phyloP scores from a whole-genome alignment of 2,888 invertebrate species.

The Escarpia spicata region DNA sequence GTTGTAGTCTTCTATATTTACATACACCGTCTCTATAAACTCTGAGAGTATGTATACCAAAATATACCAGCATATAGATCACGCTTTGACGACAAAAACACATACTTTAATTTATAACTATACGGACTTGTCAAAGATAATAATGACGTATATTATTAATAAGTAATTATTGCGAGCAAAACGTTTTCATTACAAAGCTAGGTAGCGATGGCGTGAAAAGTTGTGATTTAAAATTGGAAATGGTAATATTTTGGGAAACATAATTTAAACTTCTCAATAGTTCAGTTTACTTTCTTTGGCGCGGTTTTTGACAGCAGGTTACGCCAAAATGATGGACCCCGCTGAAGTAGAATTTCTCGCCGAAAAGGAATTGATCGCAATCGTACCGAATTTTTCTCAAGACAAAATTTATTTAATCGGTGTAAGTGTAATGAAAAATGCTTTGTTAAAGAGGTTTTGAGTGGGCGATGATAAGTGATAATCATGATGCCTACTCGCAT shows the following conservation, averaged over 20 bases:
- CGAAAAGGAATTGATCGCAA: constrained; percentile 83
- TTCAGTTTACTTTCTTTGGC: not conserved
- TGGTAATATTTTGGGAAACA: not conserved
- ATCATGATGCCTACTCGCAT: too few species aligned
- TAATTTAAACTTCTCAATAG: too few species aligned
- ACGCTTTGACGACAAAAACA: too few species aligned
- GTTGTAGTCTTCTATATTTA: too few species aligned
- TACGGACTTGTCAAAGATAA: not conserved
- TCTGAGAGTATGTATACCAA: too few species aligned
- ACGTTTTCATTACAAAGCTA: not conserved
- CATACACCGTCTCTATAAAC: too few species aligned
- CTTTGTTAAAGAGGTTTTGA: not conserved
- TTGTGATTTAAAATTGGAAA: not conserved
- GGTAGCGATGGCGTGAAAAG: not conserved
- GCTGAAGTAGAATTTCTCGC: constrained; percentile 80
- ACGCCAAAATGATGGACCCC: constrained; percentile 58
- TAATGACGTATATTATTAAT: not conserved
- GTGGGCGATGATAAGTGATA: not conserved
- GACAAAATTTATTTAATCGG: constrained; percentile 67
- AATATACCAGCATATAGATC: too few species aligned
- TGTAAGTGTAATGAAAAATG: constrained; percentile 47
- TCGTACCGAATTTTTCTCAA: constrained; percentile 90
- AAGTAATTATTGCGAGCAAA: not conserved
- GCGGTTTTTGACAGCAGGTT: constrained; percentile 18
- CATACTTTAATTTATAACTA: not conserved